Percentiles rank a stretch among this genome's conserved stretches.
Conservation (phyloP, 2,888 invertebrate genomes). For the Dascillus cervinus region DNA sequence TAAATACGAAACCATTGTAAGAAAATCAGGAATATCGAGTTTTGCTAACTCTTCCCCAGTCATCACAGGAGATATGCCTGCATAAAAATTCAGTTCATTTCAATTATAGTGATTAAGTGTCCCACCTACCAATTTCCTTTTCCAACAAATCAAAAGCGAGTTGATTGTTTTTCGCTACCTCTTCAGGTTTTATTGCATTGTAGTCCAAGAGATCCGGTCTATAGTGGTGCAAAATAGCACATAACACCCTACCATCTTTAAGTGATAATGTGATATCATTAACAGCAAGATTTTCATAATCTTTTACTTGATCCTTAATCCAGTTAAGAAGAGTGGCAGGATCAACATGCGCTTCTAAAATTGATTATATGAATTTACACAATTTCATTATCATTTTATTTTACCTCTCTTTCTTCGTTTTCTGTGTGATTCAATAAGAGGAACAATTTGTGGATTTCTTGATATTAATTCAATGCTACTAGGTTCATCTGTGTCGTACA, state of each 20-base stretch:
- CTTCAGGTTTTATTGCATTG: slow-evolving; percentile 55
- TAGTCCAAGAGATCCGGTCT: slow-evolving; percentile 84
- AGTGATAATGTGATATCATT: slow-evolving; percentile 64
- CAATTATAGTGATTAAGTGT: slow-evolving; percentile 2
- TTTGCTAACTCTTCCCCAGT: slow-evolving; percentile 69
- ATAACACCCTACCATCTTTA: slow-evolving; percentile 58
- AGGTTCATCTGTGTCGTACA: slow-evolving; percentile 66
- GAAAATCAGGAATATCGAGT: slow-evolving; percentile 62
- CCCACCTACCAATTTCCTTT: slow-evolving; percentile 66
- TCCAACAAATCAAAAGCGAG: slow-evolving; percentile 81
- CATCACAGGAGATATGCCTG: slow-evolving; percentile 60
- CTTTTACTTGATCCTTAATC: slow-evolving; percentile 65
- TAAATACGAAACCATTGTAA: slow-evolving; percentile 74
- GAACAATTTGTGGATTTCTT: slow-evolving; percentile 17
- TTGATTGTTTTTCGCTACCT: slow-evolving; percentile 63
- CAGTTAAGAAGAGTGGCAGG: slow-evolving; percentile 70
- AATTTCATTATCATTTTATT: slow-evolving; percentile 3
- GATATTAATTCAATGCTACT: slow-evolving; percentile 49
- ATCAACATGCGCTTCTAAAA: slow-evolving; percentile 58
- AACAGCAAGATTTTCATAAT: slow-evolving; percentile 53
- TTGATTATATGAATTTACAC: too few relatives aligned
- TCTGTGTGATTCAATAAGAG: slow-evolving; percentile 40
- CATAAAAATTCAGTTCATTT: slow-evolving; percentile 1
- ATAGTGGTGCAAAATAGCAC: slow-evolving; percentile 75
- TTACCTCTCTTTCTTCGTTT: slow-evolving; percentile 58